Evolutionary conservation across 92 coral and sea anemone species (phyloP).

Genomic region (Pocillopora grandis): DNA sequence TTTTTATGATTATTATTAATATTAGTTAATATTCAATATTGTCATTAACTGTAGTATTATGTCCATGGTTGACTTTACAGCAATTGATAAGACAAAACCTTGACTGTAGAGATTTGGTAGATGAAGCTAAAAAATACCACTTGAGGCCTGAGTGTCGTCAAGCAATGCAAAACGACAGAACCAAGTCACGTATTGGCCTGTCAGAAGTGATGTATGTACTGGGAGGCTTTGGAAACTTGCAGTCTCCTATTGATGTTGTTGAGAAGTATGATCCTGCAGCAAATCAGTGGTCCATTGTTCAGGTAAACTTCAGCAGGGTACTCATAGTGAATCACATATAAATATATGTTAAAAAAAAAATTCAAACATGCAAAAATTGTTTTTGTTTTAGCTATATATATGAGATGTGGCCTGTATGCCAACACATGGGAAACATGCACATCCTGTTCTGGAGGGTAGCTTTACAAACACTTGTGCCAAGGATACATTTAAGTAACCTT

Average conservation of each 20-base stretch:
- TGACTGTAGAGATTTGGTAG: constrained; percentile 93
- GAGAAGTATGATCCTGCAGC: constrained; percentile 94
- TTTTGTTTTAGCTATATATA: too few species aligned
- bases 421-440: too few species aligned
- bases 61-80: neutral
- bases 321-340: neutral
- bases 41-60: neutral
- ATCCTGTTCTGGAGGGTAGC: too few species aligned
- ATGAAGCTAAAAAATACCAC: constrained; percentile 95
- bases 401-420: too few species aligned
- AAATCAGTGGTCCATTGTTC: constrained; percentile 69
- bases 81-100: constrained; percentile 67
- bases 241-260: constrained; percentile 89
- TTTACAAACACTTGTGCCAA: too few species aligned
- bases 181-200: constrained; percentile 84
- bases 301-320: constrained; percentile 41
- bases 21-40: neutral
- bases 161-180: constrained; percentile 81
- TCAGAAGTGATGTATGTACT: constrained; percentile 92
- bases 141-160: constrained; percentile 95
- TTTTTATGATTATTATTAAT: neutral
- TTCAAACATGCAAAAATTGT: too few species aligned
- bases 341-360: neutral
- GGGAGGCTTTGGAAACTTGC: constrained; percentile 97
- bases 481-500: too few species aligned